phyloP scores from a whole-genome alignment of 1,140 invertebrate genomes.

The Ctenoplectra terminalis region DNA sequence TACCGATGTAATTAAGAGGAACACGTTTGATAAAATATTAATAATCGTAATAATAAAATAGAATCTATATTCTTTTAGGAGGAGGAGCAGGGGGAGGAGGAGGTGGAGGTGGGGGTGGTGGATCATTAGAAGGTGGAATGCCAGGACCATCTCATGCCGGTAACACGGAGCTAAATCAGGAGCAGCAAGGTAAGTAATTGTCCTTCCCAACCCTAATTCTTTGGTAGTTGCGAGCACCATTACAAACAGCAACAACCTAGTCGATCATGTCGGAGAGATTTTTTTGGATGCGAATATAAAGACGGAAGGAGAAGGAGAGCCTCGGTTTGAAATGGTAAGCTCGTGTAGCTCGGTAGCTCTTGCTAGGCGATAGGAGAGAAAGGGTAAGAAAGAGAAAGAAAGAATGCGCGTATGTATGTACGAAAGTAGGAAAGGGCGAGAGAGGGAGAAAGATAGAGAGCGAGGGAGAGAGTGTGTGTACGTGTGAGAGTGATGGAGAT shows the following conservation, averaged over 20 bases:
- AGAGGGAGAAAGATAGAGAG: neutral
- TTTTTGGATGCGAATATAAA: conserved; percentile 80
- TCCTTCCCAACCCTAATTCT: conserved; percentile 68
- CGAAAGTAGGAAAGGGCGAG: conserved; percentile 21
- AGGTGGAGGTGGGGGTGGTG: conserved; percentile 62
- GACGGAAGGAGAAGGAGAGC: conserved; percentile 77
- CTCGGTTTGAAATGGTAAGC: conserved; percentile 84
- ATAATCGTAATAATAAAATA: no score
- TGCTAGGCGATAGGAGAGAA: conserved; percentile 80
- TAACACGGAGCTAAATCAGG: conserved; percentile 79
- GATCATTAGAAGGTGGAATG: conserved; percentile 80
- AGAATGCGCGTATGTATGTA: neutral
- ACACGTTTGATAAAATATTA: no score
- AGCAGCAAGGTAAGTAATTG: conserved; percentile 81
- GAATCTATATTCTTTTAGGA: conserved; percentile 16
- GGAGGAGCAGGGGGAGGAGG: conserved; percentile 40
- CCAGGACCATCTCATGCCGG: conserved; percentile 79
- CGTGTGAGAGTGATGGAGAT: conserved; percentile 16
- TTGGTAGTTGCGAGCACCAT: conserved; percentile 83
- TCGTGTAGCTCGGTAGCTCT: conserved; percentile 83
- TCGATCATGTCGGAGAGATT: conserved; percentile 81
- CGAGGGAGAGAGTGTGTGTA: neutral
- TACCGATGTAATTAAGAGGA: no score
- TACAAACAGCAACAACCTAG: conserved; percentile 84
- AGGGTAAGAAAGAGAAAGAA: conserved; percentile 24